These are phyloP conservation scores for Lasioglossum leucozonium DNA, from an alignment of 2,888 invertebrate genomes.

Conservation along the genomic window DNA sequence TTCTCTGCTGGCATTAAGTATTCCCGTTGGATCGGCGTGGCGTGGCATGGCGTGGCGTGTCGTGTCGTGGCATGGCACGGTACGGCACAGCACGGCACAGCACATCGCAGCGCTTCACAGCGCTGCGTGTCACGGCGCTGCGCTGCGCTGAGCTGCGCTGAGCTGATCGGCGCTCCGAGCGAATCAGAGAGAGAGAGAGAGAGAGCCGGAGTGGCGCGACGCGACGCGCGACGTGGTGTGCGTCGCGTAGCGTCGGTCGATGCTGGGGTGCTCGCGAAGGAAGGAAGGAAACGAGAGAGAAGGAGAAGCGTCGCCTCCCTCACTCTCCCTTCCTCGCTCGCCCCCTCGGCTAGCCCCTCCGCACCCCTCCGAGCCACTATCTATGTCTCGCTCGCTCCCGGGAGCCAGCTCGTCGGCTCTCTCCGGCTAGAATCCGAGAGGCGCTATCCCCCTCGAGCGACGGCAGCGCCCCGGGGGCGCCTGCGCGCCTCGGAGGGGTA, in stretches of 20 bases:
- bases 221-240: conserved; percentile 50
- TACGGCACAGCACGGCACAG: not conserved
- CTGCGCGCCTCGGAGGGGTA: conserved; percentile 74
- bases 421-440: conserved; percentile 56
- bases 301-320: conserved; percentile 40
- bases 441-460: conserved; percentile 69
- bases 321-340: conserved; percentile 20
- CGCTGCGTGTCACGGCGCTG: conserved; percentile 58
- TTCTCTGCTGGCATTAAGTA: conserved; percentile 80
- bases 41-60: conserved; percentile 47
- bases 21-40: conserved; percentile 79
- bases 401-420: conserved; percentile 19
- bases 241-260: conserved; percentile 79
- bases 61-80: not conserved
- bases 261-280: conserved; percentile 74
- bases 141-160: conserved; percentile 40
- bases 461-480: conserved; percentile 74
- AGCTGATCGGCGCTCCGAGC: conserved; percentile 44
- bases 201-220: conserved; percentile 49
- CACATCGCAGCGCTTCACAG: conserved; percentile 5
- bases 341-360: conserved; percentile 36
- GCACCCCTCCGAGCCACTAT: conserved; percentile 1
- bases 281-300: conserved; percentile 67
- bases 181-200: conserved; percentile 28
- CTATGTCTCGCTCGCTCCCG: conserved; percentile 37